A percentile compares a stretch with the other conserved stretches of the same genome.
Conservation (phyloP, 2,797 vertebrate species). For the Protosalanx chinensis region DNA sequence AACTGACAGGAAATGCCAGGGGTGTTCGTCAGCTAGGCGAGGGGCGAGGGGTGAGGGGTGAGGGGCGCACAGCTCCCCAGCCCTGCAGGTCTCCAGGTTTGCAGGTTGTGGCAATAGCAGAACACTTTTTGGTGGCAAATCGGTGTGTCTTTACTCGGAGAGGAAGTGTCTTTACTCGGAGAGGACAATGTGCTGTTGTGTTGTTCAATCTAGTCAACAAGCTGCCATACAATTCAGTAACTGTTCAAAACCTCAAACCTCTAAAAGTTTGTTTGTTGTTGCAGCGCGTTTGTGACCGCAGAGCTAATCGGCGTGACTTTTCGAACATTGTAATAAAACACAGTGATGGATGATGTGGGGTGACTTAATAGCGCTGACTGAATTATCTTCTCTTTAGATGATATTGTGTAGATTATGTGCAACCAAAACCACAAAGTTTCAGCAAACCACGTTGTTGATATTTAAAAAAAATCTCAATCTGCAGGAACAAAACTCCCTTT, state of each 20-base stretch:
- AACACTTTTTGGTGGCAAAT: conserved; percentile 5
- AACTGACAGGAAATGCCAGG: conserved; percentile 74
- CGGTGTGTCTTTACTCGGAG: no score
- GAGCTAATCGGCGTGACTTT: conserved; percentile 13
- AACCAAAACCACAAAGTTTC: neutral
- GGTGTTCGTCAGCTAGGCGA: conserved; percentile 50
- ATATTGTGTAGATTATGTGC: conserved; percentile 1
- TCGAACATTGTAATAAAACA: neutral
- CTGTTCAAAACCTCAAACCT: neutral
- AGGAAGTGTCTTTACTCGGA: neutral
- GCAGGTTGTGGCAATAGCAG: neutral
- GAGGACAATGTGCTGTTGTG: neutral
- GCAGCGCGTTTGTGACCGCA: conserved; percentile 9
- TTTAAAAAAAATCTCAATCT: conserved; percentile 33
- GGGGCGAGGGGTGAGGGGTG: neutral
- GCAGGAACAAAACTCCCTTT: conserved; percentile 43
- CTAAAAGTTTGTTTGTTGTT: conserved; percentile 7
- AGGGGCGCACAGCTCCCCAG: neutral
- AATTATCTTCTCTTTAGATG: conserved; percentile 15
- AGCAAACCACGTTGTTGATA: conserved; percentile 32
- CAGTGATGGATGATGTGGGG: conserved; percentile 7
- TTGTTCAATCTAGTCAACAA: neutral
- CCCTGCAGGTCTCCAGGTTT: neutral
- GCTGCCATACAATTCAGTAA: neutral
- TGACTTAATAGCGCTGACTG: conserved; percentile 14